Conservation (phyloP, 2,797 vertebrate species). For the Cuniculus paca region DNA sequence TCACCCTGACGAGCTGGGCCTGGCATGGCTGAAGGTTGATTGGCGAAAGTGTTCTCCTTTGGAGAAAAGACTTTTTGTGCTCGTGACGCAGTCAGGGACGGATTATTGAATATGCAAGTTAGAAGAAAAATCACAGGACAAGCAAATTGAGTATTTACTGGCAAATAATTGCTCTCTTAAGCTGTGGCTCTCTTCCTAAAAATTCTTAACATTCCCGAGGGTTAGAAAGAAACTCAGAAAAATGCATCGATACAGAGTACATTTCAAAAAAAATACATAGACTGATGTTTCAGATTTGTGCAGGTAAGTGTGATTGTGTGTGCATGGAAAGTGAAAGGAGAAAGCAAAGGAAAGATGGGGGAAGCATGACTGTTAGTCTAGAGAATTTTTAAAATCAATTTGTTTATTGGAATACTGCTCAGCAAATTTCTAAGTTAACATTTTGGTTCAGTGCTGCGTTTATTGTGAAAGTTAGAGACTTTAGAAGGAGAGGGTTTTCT, state of each 20-base stretch:
- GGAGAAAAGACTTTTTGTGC: conserved; percentile 90
- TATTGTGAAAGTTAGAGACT: conserved; percentile 79
- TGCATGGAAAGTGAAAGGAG: conserved; percentile 77
- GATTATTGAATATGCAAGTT: conserved; percentile 89
- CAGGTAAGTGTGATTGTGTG: conserved; percentile 87
- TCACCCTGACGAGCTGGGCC: conserved; percentile 86
- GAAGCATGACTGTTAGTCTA: conserved; percentile 19
- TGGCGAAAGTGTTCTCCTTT: conserved; percentile 86
- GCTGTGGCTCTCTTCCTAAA: conserved; percentile 89
- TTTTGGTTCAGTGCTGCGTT: conserved; percentile 80
- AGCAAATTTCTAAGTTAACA: conserved; percentile 69
- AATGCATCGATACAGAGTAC: conserved; percentile 87
- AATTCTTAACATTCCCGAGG: conserved; percentile 90
- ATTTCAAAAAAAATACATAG: conserved; percentile 84
- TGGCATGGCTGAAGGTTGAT: conserved; percentile 85
- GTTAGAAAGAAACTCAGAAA: conserved; percentile 87
- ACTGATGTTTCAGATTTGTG: conserved; percentile 85
- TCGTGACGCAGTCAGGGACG: conserved; percentile 88
- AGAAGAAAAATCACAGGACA: conserved; percentile 90
- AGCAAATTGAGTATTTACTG: conserved; percentile 90
- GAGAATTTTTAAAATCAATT: conserved; percentile 74
- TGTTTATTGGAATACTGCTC: conserved; percentile 73
- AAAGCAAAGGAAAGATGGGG: conserved; percentile 30
- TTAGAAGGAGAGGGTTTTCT: conserved; percentile 70
- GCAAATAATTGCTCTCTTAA: conserved; percentile 91